Evolutionary conservation across 2,888 invertebrate genomes (phyloP).

Genomic region (Liopterus haemorrhoidalis): DNA sequence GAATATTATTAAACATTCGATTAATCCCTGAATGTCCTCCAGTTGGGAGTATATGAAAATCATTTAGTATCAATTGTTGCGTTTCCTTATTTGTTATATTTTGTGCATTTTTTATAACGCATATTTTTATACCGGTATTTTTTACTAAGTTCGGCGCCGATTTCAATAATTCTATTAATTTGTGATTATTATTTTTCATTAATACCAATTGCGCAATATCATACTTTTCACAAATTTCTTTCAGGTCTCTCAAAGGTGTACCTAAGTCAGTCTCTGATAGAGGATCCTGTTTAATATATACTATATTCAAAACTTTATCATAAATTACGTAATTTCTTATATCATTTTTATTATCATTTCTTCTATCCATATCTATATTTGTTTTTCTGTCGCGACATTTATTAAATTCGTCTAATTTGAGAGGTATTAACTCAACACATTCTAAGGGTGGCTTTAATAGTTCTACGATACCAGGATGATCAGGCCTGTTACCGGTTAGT

Average conservation of each 20-base stretch:
- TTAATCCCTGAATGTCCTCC: slow-evolving; percentile 30
- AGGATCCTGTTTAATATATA: background rate
- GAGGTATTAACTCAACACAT: background rate
- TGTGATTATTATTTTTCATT: background rate
- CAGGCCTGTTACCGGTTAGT: background rate
- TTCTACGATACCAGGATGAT: slow-evolving; percentile 4
- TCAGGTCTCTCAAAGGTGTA: background rate
- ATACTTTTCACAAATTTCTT: background rate
- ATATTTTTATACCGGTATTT: slow-evolving; percentile 1
- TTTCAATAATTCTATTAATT: background rate
- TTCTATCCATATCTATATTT: no score
- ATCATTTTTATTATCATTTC: background rate
- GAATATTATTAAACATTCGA: slow-evolving; percentile 27
- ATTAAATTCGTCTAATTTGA: background rate
- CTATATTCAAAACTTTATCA: background rate
- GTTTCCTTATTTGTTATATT: slow-evolving; percentile 3
- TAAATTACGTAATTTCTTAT: background rate
- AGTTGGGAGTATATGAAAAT: slow-evolving; percentile 25
- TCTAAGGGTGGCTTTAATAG: slow-evolving; percentile 1
- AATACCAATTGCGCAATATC: background rate
- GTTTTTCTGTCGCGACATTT: no score
- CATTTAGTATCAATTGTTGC: slow-evolving; percentile 6
- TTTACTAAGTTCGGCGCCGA: background rate
- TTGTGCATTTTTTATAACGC: background rate
- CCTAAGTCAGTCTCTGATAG: background rate